Base-by-base conservation (phyloP, 1,140 invertebrate species). In the Sycobia sp. region DNA sequence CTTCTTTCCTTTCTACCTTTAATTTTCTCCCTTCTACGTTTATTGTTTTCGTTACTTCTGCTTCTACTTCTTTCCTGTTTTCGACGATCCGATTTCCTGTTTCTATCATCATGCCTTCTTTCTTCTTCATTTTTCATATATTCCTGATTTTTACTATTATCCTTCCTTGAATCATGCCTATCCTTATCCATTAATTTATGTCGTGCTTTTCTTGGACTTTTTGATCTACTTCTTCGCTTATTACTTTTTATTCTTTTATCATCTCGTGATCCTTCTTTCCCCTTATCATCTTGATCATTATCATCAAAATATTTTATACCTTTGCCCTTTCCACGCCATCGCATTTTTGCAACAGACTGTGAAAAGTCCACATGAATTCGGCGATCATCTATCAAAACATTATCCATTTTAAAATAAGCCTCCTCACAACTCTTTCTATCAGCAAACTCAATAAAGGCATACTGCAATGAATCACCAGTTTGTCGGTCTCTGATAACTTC, bases 341-440 rank as follows among this genome's bases (percentile, higher is more conserved):
- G 88, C 70, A 94, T 88, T 81, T 97, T 97, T 0, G 95, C 89
- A 0, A 99, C 97, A 43, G 95, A 98, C 76, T 99, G 98, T 69
- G 95, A 98, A 82, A 99, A 99, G 80, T 99, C 98, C 2, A 99
- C 98, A 80, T 99, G 97, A 70, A 99, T 99, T 70, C 98, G 84
- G 46, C 98, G 82, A 76, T 99, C 98, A 83, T 99, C 98, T 71
- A 99, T 99, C 0, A 99, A 82, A 0, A 99, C 97, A 84, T 99
- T 99, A 74, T 99, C 97, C 98, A 99, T 99, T 85, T 99, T 99
- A 71, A 99, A 97, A 82, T 96, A 99, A 3, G 98, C 98, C 69
- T 94, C 91, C 84, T 99, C 98, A 84, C 97, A 99, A 10, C 96
- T 89, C 77, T 97, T 90, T 69, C 91, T 88, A 66, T 97, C 90